Evolutionary conservation across 2,113 vertebrate genomes (phyloP), one percentile per base, ranked within the genome.

Genomic region (Siniperca chuatsi): DNA sequence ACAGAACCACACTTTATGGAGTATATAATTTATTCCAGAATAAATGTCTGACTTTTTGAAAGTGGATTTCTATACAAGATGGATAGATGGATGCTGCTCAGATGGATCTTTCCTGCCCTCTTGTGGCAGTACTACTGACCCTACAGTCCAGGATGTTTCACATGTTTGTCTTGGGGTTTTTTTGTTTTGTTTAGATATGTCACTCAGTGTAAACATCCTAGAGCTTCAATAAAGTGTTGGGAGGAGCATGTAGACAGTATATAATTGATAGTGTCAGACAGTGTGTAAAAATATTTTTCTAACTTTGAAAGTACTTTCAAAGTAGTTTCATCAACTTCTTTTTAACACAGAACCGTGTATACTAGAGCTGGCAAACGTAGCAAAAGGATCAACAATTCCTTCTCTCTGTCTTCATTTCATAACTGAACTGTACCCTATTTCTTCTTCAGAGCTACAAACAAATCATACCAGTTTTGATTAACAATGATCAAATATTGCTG

Each of bases 91-190:
- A 18, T 11, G 50, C 13, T 61, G 35, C 18, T 20, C 1, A n/a
- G 23, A 33, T 52, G 23, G 58, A 77, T 50, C 67, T 73, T 60
- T 1, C 0, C 74, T 78, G 84, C 79, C 79, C 79, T 74, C 79
- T 55, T 61, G 61, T 86, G 84, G 75, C 13, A 57, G 37, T 0
- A 20, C 20, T 42, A 3, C 33, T 62, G 54, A 61, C 29, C 13
- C 40, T 25, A 50, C 7, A 50, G 29, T 40, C 37, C 7, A 57
- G 6, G 37, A 60, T 21, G 25, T 29, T 29, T 48, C 29, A 75
- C 23, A 57, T 35, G 21, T 8, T 10, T 25, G 33, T 40, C 13
- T 33, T 9, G 1, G 8, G 4, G 2, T 20, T 54, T 23, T 37
- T 37, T 29, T 29, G 29, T 3, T 18, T 5, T 55, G 54, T 25